Percentiles rank a stretch among this genome's conserved stretches.
Conservation (phyloP, 2,797 vertebrate genomes). For the Sebastes reedi region DNA sequence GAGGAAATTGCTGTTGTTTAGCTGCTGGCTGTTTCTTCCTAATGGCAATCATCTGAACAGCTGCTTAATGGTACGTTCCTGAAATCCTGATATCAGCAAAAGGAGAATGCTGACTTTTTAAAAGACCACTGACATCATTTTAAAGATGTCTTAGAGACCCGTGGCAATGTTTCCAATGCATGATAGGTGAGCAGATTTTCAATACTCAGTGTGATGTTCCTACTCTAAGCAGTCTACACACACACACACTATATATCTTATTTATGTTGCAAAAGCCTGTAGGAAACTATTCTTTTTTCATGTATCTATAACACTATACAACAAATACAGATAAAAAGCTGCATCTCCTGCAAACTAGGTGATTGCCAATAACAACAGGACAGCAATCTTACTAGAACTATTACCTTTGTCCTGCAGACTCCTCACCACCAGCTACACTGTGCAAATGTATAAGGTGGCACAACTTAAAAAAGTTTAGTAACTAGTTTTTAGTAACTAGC, state of each 20-base stretch:
- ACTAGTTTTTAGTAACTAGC: too few relatives aligned
- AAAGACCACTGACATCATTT: slow-evolving; percentile 5
- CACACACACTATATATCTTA: slow-evolving; percentile 11
- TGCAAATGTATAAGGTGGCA: too few relatives aligned
- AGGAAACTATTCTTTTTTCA: neutral
- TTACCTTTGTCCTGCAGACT: neutral
- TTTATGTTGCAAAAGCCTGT: slow-evolving; percentile 2
- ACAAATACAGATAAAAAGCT: neutral
- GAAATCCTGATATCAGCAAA: slow-evolving; percentile 56
- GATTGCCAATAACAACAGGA: neutral
- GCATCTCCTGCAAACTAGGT: neutral
- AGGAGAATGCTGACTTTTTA: slow-evolving; percentile 40
- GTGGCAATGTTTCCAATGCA: slow-evolving; percentile 7
- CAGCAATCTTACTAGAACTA: neutral
- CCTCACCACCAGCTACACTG: neutral
- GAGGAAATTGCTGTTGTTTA: slow-evolving; percentile 45
- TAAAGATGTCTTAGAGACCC: slow-evolving; percentile 25
- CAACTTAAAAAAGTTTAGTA: neutral
- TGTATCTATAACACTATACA: neutral
- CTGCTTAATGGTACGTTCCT: slow-evolving; percentile 49
- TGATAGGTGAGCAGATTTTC: slow-evolving; percentile 21
- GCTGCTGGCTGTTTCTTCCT: slow-evolving; percentile 42
- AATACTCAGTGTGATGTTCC: neutral
- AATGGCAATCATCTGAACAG: slow-evolving; percentile 49
- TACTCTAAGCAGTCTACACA: neutral